These are phyloP conservation scores for Notechis scutatus DNA, from an alignment of 2,113 vertebrate genomes.

Conservation along the genomic window DNA sequence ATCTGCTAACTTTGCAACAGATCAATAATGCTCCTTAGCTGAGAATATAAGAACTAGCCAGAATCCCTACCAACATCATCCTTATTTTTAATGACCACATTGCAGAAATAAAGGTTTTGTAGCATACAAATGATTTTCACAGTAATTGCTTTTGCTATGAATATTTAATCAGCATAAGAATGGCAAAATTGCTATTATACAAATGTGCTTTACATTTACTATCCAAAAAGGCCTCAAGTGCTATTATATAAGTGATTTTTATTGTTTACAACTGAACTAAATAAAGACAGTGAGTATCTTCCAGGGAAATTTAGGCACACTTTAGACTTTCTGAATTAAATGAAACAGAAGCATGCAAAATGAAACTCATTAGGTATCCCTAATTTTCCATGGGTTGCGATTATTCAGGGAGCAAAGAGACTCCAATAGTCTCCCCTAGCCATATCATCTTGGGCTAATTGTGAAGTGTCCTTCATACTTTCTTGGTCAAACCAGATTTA, in stretches of 20 bases:
- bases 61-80: conserved; percentile 34
- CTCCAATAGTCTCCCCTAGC: background rate
- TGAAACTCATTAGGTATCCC: background rate
- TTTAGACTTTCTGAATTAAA: background rate
- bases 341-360: background rate
- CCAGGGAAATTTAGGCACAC: background rate
- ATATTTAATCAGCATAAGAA: conserved; percentile 49
- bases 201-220: conserved; percentile 45
- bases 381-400: background rate
- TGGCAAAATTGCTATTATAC: conserved; percentile 45
- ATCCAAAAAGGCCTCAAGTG: conserved; percentile 2
- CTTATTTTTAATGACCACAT: conserved; percentile 24
- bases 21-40: conserved; percentile 32
- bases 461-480: background rate
- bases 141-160: conserved; percentile 48
- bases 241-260: conserved; percentile 16
- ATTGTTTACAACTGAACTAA: background rate
- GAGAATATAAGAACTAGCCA: conserved; percentile 1
- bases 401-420: background rate
- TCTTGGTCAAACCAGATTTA: background rate
- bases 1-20: conserved; percentile 24
- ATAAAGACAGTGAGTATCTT: background rate
- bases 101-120: conserved; percentile 44
- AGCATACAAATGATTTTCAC: conserved; percentile 31
- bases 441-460: background rate